Conservation (phyloP, 1,140 invertebrate species). For the Nylanderia fulva region DNA sequence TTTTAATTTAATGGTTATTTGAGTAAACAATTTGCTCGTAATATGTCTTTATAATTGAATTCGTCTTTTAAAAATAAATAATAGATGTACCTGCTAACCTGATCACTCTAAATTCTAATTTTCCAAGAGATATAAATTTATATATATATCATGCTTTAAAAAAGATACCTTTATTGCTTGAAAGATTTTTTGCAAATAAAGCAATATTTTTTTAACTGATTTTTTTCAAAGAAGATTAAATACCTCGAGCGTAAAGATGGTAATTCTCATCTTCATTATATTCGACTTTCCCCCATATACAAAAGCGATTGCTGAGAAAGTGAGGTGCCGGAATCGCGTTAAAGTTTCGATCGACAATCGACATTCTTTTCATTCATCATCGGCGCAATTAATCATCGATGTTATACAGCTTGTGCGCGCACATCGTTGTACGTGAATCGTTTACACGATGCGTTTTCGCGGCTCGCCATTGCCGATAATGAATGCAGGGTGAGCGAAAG, state of each 20-base stretch:
- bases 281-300: background rate
- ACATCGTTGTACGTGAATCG: conserved; percentile 28
- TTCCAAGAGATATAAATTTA: too few species aligned
- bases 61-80: too few species aligned
- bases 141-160: too few species aligned
- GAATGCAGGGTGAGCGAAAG: conserved; percentile 60
- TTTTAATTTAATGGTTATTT: too few species aligned
- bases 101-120: too few species aligned
- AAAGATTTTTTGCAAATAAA: background rate
- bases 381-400: conserved; percentile 67
- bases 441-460: conserved; percentile 65
- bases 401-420: conserved; percentile 26
- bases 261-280: background rate
- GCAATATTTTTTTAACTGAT: background rate
- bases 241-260: background rate
- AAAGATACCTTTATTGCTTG: background rate
- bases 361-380: conserved; percentile 67
- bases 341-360: conserved; percentile 62
- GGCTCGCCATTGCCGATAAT: conserved; percentile 54
- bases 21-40: too few species aligned
- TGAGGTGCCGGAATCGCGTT: background rate
- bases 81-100: too few species aligned
- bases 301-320: background rate
- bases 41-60: too few species aligned
- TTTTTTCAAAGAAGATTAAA: conserved; percentile 18